These are phyloP conservation scores for Poecilia wingei DNA, from an alignment of 2,797 vertebrate species.

Conservation along the genomic window DNA sequence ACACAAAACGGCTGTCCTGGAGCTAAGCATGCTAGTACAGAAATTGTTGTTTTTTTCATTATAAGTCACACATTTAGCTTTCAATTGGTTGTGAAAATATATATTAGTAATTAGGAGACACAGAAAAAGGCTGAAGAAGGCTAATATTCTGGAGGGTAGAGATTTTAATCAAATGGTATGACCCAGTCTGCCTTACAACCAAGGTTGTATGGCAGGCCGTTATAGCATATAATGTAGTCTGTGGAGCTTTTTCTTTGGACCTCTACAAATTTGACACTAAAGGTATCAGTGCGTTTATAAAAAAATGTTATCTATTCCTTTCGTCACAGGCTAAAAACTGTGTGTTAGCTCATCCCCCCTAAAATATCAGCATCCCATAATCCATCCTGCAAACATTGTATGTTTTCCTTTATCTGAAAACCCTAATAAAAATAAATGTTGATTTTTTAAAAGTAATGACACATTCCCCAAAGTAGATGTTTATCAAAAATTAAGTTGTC, in stretches of 20 bases:
- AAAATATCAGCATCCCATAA: not conserved
- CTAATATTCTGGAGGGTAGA: not conserved
- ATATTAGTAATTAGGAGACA: not conserved
- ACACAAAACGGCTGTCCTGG: not conserved
- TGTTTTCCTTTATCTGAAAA: not conserved
- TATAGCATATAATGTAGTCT: not conserved
- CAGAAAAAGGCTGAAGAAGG: not conserved
- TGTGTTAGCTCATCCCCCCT: too few relatives aligned
- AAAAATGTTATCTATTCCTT: too few relatives aligned
- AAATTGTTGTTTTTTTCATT: not conserved
- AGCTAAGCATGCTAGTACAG: accelerated
- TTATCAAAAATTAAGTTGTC: not conserved
- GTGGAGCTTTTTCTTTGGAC: too few relatives aligned
- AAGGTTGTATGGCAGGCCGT: not conserved
- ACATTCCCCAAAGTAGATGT: not conserved
- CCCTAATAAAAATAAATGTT: not conserved
- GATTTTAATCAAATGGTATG: constrained; percentile 44
- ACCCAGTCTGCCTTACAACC: constrained; percentile 29
- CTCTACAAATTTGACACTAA: too few relatives aligned
- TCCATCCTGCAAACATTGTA: not conserved
- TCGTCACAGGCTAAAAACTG: too few relatives aligned
- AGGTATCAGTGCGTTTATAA: too few relatives aligned
- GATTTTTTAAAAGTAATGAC: not conserved
- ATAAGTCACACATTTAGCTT: not conserved
- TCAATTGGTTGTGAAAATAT: accelerated